Evolutionary conservation across 2,888 invertebrate species (phyloP), one percentile per base, ranked within the genome.

Genomic region (Drosophila histrio): DNA sequence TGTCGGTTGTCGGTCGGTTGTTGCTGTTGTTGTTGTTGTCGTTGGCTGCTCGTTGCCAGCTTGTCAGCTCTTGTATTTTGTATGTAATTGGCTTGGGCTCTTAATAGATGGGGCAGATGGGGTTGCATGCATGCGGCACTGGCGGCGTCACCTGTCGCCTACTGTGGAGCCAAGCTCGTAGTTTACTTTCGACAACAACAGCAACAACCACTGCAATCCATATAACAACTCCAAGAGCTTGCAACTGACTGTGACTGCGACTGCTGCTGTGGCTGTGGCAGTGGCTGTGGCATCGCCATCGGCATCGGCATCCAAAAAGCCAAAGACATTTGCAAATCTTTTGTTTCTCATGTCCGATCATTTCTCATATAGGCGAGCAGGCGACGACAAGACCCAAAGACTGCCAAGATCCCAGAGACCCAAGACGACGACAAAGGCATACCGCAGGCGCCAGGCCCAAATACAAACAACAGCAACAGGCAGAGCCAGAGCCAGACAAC

Each of bases 361-460:
- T 90, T 90, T 89, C 90, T 89, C 90, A 90, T 87, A 86, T 83
- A 79, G 72, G 69, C 73, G 77, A 78, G 72, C 81, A 85, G 64
- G 69, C 80, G 74, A 77, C 79, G 83, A 89, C 87, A 87, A 70
- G 77, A 72, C 53, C 71, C 65, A 52, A 59, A 39, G 72, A 58
- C 44, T 44, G 44, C 44, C 44, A 44, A 44, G 44, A 44, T 44
- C 44, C 44, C 28, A 28, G 28, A 58, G 58, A 57, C 53, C 52
- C 41, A 44, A 28, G 50, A 71, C 66, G 78, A 86, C 84, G 85
- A 90, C 89, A 90, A 90, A 90, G 88, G 90, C 88, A 89, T 87
- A 90, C 90, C 90, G 90, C 90, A 89, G 90, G 90, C 90, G 90
- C 90, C 90, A 89, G 87, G 86, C 89, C 83, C 80, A 70, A 80